Base-by-base conservation (phyloP, 2,888 invertebrate genomes). In the Dexiosoma caninum region DNA sequence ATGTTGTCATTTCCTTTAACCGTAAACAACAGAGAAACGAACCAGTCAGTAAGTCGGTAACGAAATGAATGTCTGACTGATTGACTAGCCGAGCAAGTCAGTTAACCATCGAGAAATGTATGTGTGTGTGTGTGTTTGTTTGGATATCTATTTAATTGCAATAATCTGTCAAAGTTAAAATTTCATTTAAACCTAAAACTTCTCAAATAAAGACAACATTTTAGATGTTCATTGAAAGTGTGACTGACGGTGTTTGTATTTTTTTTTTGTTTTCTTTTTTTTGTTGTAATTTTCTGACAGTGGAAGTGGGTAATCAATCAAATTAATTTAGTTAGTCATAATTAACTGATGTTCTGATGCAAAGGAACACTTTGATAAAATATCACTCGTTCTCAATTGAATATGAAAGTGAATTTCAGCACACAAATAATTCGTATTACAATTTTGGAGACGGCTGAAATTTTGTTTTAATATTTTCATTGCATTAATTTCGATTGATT, bases 101-200 rank as follows among this genome's bases (percentile, higher is more conserved):
- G 55, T 49, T 40, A 66, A 55, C 44, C 66, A 71, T 55, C 70
- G 53, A 67, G 51, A 72, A 81, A 81, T 74, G 72, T 69, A 71
- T 67, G n/a, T n/a, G n/a, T n/a, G n/a, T n/a, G n/a, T n/a, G n/a
- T n/a, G n/a, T n/a, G n/a, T n/a, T n/a, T n/a, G n/a, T n/a, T n/a
- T n/a, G 32, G 51, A 60, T 71, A 79, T 49, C 81, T 75, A 60
- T 67, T 81, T 67, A 66, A 82, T 80, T 79, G 66, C 74, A 62
- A 77, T 82, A 83, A 84, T 84, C 84, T 83, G 85, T 83, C 83
- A 84, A 84, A 83, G 74, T 83, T 83, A 81, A 83, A 84, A 78
- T 82, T 66, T 60, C 35, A n/a, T 42, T 30, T 53, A 70, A 59
- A 75, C n/a, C 37, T 64, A 19, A 49, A 35, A 62, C 53, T 44